phyloP scores from a whole-genome alignment of 2,113 vertebrate genomes.

The Chloropsis cyanopogon region DNA sequence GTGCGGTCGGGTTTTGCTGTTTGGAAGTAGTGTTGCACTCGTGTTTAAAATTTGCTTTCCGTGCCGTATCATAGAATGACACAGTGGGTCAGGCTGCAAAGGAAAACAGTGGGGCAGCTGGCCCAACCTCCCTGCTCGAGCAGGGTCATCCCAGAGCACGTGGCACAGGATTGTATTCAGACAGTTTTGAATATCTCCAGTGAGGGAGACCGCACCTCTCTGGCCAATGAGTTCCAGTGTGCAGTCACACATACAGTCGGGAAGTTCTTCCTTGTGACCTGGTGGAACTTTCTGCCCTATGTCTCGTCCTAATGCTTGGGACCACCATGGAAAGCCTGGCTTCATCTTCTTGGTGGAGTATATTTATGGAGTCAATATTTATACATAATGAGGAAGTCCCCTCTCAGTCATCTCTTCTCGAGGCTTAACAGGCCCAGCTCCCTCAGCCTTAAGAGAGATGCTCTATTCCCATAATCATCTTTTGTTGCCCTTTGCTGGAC shows the following conservation, averaged over 20 bases:
- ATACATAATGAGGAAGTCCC: no score
- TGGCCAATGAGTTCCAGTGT: fast-evolving
- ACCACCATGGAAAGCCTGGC: neutral
- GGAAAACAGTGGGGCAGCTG: no score
- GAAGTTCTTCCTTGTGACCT: neutral
- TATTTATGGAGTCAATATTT: no score
- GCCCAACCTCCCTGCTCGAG: neutral
- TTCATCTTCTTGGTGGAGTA: neutral
- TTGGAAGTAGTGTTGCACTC: fast-evolving
- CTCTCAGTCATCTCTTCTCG: neutral
- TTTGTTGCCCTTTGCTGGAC: neutral
- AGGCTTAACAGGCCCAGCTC: neutral
- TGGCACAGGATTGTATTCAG: neutral
- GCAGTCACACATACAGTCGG: no score
- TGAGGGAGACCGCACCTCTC: neutral
- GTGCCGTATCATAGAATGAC: neutral
- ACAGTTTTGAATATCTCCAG: neutral
- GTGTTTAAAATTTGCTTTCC: neutral
- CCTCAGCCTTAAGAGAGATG: neutral
- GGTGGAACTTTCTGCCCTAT: neutral
- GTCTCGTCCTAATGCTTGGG: neutral
- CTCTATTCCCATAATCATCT: neutral
- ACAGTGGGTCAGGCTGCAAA: neutral
- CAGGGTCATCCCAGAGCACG: neutral
- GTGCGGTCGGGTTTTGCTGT: neutral